A percentile compares a stretch with the other conserved stretches of the same genome.
phyloP scores from a whole-genome alignment of 2,113 vertebrate genomes.

The Arothron firmamentum region DNA sequence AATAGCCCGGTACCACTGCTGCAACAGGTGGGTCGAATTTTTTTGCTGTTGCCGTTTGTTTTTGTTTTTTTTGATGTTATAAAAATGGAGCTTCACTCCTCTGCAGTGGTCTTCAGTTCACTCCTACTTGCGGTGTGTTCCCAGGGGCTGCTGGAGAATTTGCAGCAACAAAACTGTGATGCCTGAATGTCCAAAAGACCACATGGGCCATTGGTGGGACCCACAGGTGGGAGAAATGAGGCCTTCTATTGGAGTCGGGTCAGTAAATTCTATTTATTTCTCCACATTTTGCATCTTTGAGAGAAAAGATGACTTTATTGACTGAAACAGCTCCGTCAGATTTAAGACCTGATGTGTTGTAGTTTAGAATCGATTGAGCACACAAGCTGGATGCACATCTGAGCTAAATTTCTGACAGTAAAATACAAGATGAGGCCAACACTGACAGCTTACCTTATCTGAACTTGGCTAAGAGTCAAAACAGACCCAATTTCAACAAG shows the following conservation, averaged over 20 bases:
- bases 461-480: conserved; percentile 11
- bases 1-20: background rate
- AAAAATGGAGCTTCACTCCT: background rate
- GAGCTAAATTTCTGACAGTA: background rate
- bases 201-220: background rate
- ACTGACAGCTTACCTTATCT: conserved; percentile 61
- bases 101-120: conserved; percentile 56
- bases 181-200: conserved; percentile 9
- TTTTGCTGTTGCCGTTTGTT: too few species aligned
- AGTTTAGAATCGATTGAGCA: too few species aligned
- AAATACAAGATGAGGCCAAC: background rate
- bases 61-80: background rate
- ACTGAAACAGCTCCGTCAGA: background rate
- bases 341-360: background rate
- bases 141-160: conserved; percentile 54
- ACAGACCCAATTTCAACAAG: too few species aligned
- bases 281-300: conserved; percentile 16
- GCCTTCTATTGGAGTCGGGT: conserved; percentile 44
- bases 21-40: conserved; percentile 27
- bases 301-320: background rate
- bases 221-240: background rate
- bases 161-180: conserved; percentile 41
- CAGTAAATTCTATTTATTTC: conserved; percentile 63
- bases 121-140: conserved; percentile 51
- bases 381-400: background rate